Conservation (phyloP, 2,888 invertebrate genomes). For the Morinoia aosen region DNA sequence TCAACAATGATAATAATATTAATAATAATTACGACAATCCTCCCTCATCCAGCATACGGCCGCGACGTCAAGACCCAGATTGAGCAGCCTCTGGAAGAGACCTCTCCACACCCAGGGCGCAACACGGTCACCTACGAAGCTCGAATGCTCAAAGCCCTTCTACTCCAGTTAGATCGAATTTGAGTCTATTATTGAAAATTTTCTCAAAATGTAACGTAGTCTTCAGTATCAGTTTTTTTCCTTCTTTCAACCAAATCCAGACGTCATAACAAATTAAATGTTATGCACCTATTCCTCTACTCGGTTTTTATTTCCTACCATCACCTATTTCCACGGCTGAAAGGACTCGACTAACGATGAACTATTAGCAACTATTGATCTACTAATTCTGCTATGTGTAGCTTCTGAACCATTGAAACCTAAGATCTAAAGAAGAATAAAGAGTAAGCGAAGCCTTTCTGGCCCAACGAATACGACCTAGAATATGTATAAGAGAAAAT, state of each 20-base stretch:
- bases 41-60: slow-evolving; percentile 80
- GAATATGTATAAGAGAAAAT: background rate
- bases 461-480: background rate
- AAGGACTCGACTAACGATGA: background rate
- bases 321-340: background rate
- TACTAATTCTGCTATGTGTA: background rate
- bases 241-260: no score
- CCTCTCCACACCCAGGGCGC: slow-evolving; percentile 80
- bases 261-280: background rate
- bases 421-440: background rate
- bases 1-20: background rate
- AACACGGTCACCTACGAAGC: slow-evolving; percentile 94
- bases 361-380: background rate
- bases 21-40: background rate
- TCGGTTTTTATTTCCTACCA: background rate
- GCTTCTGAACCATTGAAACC: background rate
- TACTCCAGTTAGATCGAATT: slow-evolving; percentile 75
- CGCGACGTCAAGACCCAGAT: slow-evolving; percentile 86
- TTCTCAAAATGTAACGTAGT: no score
- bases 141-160: slow-evolving; percentile 84
- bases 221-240: no score
- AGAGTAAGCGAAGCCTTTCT: background rate
- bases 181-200: slow-evolving; percentile 54
- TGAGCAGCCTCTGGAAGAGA: slow-evolving; percentile 84
- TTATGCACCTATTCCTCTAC: background rate